phyloP scores from a whole-genome alignment of 2,113 vertebrate genomes.

The Gallinago undulata region DNA sequence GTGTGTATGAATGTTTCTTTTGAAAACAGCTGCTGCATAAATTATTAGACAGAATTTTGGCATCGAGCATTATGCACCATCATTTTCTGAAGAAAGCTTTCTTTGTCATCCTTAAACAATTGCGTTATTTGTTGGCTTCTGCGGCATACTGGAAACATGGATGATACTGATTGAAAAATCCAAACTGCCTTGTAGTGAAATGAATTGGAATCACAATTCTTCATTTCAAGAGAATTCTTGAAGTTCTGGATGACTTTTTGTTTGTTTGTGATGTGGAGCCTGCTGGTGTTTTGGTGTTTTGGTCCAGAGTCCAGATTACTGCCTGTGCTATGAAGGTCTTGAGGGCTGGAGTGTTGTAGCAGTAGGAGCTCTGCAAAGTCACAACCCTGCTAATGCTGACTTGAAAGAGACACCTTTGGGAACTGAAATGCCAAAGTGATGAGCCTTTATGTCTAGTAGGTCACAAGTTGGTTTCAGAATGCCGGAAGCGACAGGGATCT shows the following conservation, averaged over 20 bases:
- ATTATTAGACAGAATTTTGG: conserved; percentile 56
- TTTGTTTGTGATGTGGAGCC: neutral
- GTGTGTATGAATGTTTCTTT: conserved; percentile 41
- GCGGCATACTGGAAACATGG: neutral
- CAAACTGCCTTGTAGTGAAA: neutral
- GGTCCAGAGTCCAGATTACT: neutral
- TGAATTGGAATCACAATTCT: neutral
- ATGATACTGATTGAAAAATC: neutral
- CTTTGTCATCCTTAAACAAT: conserved; percentile 61
- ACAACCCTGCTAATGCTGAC: neutral
- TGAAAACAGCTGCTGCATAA: conserved; percentile 63
- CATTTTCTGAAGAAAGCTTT: conserved; percentile 47
- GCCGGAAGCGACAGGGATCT: neutral
- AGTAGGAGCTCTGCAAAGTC: neutral
- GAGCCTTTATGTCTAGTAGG: neutral
- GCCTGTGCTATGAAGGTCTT: accelerated
- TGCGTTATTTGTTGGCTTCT: conserved; percentile 45
- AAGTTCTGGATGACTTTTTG: neutral
- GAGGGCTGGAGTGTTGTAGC: neutral
- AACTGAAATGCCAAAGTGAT: neutral
- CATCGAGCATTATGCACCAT: neutral
- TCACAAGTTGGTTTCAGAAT: neutral
- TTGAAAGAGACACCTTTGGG: neutral
- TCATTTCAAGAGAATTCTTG: neutral
- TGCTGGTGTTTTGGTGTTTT: neutral